Evolutionary conservation across 2,113 vertebrate genomes (phyloP).

Genomic region (Paratilapia polleni): DNA sequence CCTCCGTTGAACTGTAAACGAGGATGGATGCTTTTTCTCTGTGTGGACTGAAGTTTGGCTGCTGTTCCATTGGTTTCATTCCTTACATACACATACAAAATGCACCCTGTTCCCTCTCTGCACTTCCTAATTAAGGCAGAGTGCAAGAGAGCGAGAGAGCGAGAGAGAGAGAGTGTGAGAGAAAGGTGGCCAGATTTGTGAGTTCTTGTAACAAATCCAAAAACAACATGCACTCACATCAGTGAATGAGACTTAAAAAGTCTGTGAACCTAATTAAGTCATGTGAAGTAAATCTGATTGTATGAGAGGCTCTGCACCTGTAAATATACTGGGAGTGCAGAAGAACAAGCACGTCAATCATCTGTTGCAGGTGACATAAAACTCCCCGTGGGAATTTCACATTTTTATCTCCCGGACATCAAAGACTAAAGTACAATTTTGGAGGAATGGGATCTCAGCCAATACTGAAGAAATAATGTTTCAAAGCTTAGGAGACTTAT

Average conservation of each 20-base stretch:
- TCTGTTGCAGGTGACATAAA: slow-evolving; percentile 15
- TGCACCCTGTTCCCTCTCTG: slow-evolving; percentile 44
- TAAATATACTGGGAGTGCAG: neutral
- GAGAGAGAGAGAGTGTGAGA: neutral
- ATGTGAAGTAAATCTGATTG: neutral
- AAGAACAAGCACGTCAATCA: neutral
- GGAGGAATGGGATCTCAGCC: slow-evolving; percentile 40
- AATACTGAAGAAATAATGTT: slow-evolving; percentile 32
- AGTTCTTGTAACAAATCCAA: slow-evolving; percentile 51
- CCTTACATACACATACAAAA: slow-evolving; percentile 33
- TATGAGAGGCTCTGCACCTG: neutral
- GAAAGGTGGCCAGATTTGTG: neutral
- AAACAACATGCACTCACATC: slow-evolving; percentile 5
- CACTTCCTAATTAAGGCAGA: slow-evolving; percentile 76
- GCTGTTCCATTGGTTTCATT: slow-evolving; percentile 35
- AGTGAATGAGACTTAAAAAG: neutral
- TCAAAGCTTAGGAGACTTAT: slow-evolving; percentile 50
- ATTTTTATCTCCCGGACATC: slow-evolving; percentile 58
- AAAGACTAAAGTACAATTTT: slow-evolving; percentile 46
- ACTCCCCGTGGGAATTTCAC: slow-evolving; percentile 23
- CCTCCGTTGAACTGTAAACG: slow-evolving; percentile 31
- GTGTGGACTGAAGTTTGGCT: slow-evolving; percentile 40
- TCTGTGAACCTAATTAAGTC: neutral
- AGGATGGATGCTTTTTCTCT: slow-evolving; percentile 23
- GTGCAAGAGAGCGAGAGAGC: neutral